Evolutionary conservation across 2,888 invertebrate genomes (phyloP), one percentile per base, ranked within the genome.

Genomic region (Ornithoptera priamus): DNA sequence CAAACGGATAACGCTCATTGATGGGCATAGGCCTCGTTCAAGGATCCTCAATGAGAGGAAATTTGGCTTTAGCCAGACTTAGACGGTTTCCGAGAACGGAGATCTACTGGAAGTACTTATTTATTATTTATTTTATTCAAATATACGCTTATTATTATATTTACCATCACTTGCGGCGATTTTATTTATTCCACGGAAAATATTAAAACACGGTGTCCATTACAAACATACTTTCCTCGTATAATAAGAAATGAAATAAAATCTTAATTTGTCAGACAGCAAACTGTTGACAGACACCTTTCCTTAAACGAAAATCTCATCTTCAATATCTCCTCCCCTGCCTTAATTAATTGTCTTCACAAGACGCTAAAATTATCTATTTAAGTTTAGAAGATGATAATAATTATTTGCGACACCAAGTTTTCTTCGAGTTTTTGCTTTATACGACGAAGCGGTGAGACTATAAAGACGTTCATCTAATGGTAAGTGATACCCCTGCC

Each of bases 241-340:
- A 15, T 46, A 46, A 46, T 46, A 46, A 46, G 46, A 46, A 15
- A 46, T 46, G 46, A 46, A 46, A 15, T 15, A 50, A 50, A 17
- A 17, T 17, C 17, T 50, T 17, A 17, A 5, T 18, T 46, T 15
- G 10, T 50, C 15, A 50, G 18, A 50, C 5, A 50, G 50, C 3
- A 60, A 65, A 65, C 10, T 61, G 61, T 65, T 65, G 65, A 65
- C 22, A 57, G 65, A 65, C 22, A 57, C 42, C 50, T 65, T 69
- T 17, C 22, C 61, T 5, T 59, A 7, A 17, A 30, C 62, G 36
- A 42, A 65, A 65, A 56, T 65, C 39, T 56, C 56, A 65, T 61
- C 61, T 60, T 30, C 36, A n/a, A 12, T 61, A 57, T 42, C 64
- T 65, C 50, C 18, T 15, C 60, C 60, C 50, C 0, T 15, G 50